Evolutionary conservation across 2,888 invertebrate genomes (phyloP), one percentile per base, ranked within the genome.

Genomic region (Drosophila nigricruria): DNA sequence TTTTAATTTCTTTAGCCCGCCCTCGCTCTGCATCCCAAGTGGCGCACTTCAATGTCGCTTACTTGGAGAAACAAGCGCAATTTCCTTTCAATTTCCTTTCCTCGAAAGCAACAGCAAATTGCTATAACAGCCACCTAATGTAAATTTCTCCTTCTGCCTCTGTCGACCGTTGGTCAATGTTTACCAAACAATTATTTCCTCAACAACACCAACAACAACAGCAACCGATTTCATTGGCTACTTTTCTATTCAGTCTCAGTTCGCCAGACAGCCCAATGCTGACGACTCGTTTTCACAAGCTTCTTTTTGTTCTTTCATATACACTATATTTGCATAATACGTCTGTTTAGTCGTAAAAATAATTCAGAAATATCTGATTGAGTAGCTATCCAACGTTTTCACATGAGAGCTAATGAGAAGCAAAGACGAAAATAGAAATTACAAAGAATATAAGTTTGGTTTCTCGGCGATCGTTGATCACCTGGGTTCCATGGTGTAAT

Each of bases 401-500:
- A 4, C 10, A 4, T 52, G 20, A 23, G n/a, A 25, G n/a, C 3
- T 5, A 36, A 10, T 20, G 5, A 52, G 5, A 36, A n/a, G 9
- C 18, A 36, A 5, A n/a, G 10, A 18, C 20, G 32, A 25, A 25
- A 25, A 16, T 42, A 18, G 10, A 10, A 9, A 14, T 6, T 32
- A 18, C 27, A 27, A 25, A 0, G 18, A 14, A 10, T 20, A 42
- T 52, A 70, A 50, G 53, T 23, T 45, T 58, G 59, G 6, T 25
- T 60, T 47, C 58, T 45, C 47, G 12, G 25, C 30, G 16, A 1
- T 0, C 4, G 3, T 0, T 0, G 43, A 69, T 62, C 59, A 54
- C 4, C 18, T 20, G 54, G 93, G 93, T 43, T 14, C 42, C 42
- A 43, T 43, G 20, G 42, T 93, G 93, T 93, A 93, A 93, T 93